Evolutionary conservation across 2,113 vertebrate genomes (phyloP).

Genomic region (Zapus hudsonius): DNA sequence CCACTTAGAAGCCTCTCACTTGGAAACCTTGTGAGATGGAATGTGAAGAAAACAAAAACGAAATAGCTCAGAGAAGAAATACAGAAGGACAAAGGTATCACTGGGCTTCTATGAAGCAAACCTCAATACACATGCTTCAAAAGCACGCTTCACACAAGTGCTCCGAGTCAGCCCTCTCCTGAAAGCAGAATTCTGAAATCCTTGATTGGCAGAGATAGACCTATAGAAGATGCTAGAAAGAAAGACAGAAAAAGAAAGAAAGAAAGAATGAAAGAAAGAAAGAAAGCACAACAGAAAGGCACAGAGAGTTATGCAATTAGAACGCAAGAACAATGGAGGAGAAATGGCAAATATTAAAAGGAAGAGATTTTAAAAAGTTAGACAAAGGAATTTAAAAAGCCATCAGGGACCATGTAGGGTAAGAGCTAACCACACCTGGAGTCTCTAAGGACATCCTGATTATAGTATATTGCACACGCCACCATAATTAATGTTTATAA

Average conservation of each 20-base stretch:
- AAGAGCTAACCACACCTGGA: constrained; percentile 12
- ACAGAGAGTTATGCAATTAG: not conserved
- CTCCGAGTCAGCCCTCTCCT: not conserved
- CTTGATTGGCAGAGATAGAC: not conserved
- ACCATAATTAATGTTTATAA: constrained; percentile 61
- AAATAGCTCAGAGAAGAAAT: not conserved
- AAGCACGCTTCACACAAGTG: not conserved
- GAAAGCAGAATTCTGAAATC: constrained; percentile 5
- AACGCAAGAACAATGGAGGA: not conserved
- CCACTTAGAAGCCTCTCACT: not conserved
- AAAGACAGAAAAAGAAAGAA: not conserved
- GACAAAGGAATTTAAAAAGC: not conserved
- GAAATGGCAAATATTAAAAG: not conserved
- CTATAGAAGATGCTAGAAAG: not conserved
- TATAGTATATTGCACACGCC: constrained; percentile 44
- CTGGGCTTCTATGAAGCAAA: not conserved
- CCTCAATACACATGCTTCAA: not conserved
- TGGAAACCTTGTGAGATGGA: not conserved
- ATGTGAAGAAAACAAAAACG: not conserved
- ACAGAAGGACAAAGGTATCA: not conserved
- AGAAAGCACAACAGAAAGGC: not conserved
- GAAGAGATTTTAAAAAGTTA: constrained; percentile 33
- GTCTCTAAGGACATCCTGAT: not conserved
- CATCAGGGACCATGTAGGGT: not conserved
- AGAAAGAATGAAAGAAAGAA: no score